Conservation (phyloP, 1,140 invertebrate species). For the Leptonema lineaticorne region DNA sequence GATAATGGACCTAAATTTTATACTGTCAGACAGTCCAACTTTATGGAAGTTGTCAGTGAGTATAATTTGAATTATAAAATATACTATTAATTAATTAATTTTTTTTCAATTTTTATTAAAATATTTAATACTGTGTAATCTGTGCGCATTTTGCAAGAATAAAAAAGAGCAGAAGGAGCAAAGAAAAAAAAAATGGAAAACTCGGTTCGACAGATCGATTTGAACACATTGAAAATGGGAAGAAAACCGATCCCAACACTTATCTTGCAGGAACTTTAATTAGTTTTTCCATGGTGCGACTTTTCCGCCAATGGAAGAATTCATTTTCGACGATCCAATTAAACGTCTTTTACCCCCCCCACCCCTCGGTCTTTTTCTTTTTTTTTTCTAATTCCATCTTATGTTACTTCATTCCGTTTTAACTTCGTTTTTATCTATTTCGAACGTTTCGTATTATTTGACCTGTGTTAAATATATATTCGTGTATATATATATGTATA, state of each 20-base stretch:
- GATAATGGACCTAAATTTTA: constrained; percentile 69
- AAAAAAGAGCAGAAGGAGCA: no score
- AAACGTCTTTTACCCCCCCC: constrained; percentile 18
- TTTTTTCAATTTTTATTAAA: no score
- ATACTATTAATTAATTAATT: no score
- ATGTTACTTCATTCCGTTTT: no score
- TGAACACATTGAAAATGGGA: not conserved
- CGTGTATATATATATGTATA: not conserved
- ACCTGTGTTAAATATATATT: not conserved
- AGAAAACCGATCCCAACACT: constrained; percentile 12
- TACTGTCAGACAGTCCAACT: constrained; percentile 57
- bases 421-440: no score
- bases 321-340: constrained; percentile 37
- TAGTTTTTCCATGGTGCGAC: constrained; percentile 27
- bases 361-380: not conserved
- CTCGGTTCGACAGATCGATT: not conserved
- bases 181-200: no score
- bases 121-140: no score
- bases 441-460: no score
- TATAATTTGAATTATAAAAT: constrained; percentile 11
- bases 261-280: constrained; percentile 31
- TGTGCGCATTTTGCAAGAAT: no score
- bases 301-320: constrained; percentile 28
- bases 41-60: constrained; percentile 56
- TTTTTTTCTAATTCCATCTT: not conserved